phyloP scores from a whole-genome alignment of 2,888 invertebrate species.

The Cheiracanthium punctorium region DNA sequence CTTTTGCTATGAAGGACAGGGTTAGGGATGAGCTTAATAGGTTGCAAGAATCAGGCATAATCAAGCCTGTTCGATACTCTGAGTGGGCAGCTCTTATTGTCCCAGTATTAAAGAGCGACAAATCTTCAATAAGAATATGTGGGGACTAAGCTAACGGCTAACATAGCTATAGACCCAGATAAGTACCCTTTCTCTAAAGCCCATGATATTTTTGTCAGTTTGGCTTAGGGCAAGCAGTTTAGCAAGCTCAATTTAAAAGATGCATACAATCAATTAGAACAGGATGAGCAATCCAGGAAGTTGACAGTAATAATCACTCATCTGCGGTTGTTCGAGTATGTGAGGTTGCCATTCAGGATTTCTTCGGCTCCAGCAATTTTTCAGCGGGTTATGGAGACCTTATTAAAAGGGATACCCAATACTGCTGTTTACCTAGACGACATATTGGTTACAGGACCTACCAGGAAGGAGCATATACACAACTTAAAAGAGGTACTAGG shows the following conservation, averaged over 20 bases:
- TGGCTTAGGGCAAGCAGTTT: neutral
- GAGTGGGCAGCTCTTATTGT: slow-evolving; percentile 33
- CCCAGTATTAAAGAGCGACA: slow-evolving; percentile 19
- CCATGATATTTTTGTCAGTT: neutral
- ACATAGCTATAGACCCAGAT: slow-evolving; percentile 1
- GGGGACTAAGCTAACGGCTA: slow-evolving; percentile 41
- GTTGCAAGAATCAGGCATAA: neutral
- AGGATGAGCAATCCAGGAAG: slow-evolving; percentile 20
- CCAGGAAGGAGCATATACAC: neutral
- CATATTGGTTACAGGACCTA: neutral
- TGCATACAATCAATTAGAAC: slow-evolving; percentile 32
- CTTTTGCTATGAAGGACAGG: slow-evolving; percentile 8
- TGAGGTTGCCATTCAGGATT: neutral
- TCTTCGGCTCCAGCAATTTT: slow-evolving; percentile 26
- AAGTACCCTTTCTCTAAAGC: neutral
- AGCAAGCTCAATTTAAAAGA: slow-evolving; percentile 27
- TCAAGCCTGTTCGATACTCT: slow-evolving; percentile 7
- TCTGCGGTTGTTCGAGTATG: neutral
- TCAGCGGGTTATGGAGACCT: slow-evolving; percentile 24
- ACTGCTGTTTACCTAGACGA: slow-evolving; percentile 1
- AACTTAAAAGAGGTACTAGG: neutral
- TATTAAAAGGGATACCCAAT: neutral
- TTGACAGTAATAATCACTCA: slow-evolving; percentile 15
- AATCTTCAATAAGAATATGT: slow-evolving; percentile 17
- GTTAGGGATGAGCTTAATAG: slow-evolving; percentile 13